Evolutionary conservation across 2,113 vertebrate genomes (phyloP).

Genomic region (Brachyhypopomus occidentalis): DNA sequence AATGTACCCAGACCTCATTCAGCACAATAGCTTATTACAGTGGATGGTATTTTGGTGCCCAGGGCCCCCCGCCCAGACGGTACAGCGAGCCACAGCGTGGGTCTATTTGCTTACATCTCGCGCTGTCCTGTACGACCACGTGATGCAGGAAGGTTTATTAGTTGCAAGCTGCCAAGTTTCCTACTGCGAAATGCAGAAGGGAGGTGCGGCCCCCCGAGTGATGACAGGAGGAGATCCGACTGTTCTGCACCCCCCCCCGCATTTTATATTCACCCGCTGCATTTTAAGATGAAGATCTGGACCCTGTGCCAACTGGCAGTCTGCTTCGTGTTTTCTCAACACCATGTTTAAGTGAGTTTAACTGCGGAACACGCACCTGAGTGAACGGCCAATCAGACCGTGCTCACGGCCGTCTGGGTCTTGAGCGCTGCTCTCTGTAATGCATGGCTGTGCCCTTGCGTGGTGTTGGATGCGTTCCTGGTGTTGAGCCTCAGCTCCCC

Average conservation of each 20-base stretch:
- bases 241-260: no score
- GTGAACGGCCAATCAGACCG: not conserved
- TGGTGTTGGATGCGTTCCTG: not conserved
- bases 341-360: not conserved
- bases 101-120: not conserved
- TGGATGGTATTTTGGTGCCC: not conserved
- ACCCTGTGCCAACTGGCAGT: no score
- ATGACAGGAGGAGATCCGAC: not conserved
- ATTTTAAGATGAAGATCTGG: not conserved
- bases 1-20: not conserved
- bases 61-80: not conserved
- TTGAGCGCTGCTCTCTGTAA: not conserved
- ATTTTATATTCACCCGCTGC: not conserved
- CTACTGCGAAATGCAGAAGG: not conserved
- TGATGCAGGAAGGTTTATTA: not conserved
- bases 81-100: not conserved
- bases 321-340: not conserved
- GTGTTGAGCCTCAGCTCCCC: not conserved
- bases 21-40: not conserved
- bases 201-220: not conserved
- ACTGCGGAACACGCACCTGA: not conserved
- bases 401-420: not conserved
- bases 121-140: not conserved
- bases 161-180: not conserved
- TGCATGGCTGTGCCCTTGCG: not conserved